Percentiles rank a stretch among this genome's conserved stretches.
Conservation (phyloP, 2,113 vertebrate species). For the Hyaena hyaena region DNA sequence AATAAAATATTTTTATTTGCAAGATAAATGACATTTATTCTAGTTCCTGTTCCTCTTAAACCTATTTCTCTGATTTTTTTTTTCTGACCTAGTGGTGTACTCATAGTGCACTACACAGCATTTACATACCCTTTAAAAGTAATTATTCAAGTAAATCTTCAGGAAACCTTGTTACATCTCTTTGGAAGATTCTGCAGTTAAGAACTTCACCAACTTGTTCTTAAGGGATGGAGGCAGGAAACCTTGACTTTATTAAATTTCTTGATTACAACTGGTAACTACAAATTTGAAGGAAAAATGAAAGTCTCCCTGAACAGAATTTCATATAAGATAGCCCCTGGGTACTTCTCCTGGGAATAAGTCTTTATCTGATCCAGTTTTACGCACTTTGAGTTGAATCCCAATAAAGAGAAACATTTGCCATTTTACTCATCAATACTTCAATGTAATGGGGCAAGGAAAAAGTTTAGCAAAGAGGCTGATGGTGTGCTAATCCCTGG, state of each 20-base stretch:
- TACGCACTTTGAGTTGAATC: conserved; percentile 67
- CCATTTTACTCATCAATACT: conserved; percentile 70
- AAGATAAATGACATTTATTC: conserved; percentile 15
- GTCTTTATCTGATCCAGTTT: conserved; percentile 68
- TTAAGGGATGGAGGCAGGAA: conserved; percentile 53
- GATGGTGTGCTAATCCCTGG: conserved; percentile 73
- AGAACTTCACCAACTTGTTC: conserved; percentile 60
- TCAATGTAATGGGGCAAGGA: conserved; percentile 62
- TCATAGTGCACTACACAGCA: neutral
- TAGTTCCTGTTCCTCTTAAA: conserved; percentile 62
- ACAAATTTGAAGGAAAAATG: conserved; percentile 69
- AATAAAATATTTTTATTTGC: conserved; percentile 40
- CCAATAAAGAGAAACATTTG: conserved; percentile 65
- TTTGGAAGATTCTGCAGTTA: conserved; percentile 66
- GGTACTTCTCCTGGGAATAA: conserved; percentile 43
- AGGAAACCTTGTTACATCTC: conserved; percentile 60
- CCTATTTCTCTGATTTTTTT: conserved; percentile 28
- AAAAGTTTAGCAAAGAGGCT: conserved; percentile 69
- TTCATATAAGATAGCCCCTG: conserved; percentile 45
- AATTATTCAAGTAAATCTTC: conserved; percentile 68
- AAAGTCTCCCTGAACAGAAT: conserved; percentile 45
- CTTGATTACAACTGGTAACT: conserved; percentile 48
- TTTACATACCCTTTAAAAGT: conserved; percentile 51
- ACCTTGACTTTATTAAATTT: conserved; percentile 62
- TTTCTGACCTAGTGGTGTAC: conserved; percentile 41